Base-by-base conservation (phyloP, 2,797 vertebrate genomes). In the Ataeniobius toweri region DNA sequence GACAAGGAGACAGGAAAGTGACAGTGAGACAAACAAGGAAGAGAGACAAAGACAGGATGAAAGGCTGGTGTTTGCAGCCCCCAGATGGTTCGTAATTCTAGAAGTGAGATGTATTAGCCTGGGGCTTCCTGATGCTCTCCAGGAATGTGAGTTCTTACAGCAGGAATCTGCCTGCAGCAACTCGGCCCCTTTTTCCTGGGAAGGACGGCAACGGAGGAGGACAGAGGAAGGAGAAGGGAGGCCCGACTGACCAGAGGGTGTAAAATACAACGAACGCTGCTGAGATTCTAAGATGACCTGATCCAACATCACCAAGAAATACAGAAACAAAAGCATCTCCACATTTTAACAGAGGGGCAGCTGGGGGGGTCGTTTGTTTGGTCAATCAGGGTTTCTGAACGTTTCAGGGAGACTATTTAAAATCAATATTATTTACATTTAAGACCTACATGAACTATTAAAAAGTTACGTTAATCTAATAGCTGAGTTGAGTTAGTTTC, bases 11-110 rank as follows among this genome's bases (percentile, higher is more conserved):
- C 20, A 41, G 53, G 59, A 68, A 48, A 58, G 76, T 58, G 83
- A 86, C 78, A 74, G 31, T 0, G 26, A 80, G 72, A 82, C 71
- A 88, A 86, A 85, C 71, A 74, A 63, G 46, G 63, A 71, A 78
- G 55, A 59, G 65, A 77, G 53, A 77, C 73, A 74, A 67, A 85
- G 78, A 67, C 71, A 77, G 84, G 79, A 87, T 69, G 82, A 89
- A 79, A 85, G 71, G 77, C 84, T 78, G 85, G 81, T 77, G 81
- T 88, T 89, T 82, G 74, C 79, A 89, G 77, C 77, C 74, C 87
- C 82, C 88, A 77, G 87, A 83, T 85, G 89, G 83, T 83, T 90
- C 90, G 92, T 88, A 88, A 90, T 22, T 85, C 91, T 89, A 92
- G 88, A 89, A 86, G 90, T 85, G 89, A 75, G 87, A 91, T 88